Evolutionary conservation across 2,797 vertebrate genomes (phyloP).

Genomic region (Synanceia verrucosa): DNA sequence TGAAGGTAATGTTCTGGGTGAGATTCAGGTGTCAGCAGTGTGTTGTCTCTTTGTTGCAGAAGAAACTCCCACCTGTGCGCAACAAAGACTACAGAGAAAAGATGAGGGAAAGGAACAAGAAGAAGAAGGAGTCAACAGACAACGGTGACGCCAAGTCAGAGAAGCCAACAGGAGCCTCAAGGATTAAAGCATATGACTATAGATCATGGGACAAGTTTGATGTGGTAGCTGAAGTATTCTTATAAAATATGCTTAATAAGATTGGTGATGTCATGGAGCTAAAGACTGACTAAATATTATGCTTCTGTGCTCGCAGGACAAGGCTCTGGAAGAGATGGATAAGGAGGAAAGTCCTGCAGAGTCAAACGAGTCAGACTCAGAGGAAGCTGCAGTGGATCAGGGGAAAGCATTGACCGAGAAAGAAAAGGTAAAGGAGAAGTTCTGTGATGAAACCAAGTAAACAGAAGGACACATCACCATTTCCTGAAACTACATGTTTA

Average conservation of each 20-base stretch:
- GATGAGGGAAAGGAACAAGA: conserved; percentile 73
- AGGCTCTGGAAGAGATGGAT: conserved; percentile 90
- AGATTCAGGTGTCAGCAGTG: neutral
- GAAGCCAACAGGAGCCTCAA: conserved; percentile 74
- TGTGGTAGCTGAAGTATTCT: conserved; percentile 84
- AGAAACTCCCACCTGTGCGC: conserved; percentile 90
- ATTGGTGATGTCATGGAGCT: neutral
- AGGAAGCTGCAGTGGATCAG: conserved; percentile 85
- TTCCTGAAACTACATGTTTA: neutral
- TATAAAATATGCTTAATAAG: neutral
- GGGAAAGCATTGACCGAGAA: conserved; percentile 88
- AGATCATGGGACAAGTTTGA: conserved; percentile 95
- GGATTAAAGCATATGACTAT: conserved; percentile 92
- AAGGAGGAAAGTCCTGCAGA: conserved; percentile 89
- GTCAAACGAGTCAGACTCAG: conserved; percentile 91
- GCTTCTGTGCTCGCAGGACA: conserved; percentile 81
- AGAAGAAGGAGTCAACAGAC: conserved; percentile 69
- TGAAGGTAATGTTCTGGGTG: neutral
- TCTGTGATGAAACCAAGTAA: fast-evolving
- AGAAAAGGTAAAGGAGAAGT: conserved; percentile 79
- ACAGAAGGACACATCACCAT: fast-evolving
- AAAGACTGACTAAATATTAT: neutral
- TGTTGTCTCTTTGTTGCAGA: conserved; percentile 51
- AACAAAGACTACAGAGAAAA: conserved; percentile 90
- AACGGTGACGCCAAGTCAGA: conserved; percentile 80